Conservation (phyloP, 2,797 vertebrate species). For the Balearica regulorum region DNA sequence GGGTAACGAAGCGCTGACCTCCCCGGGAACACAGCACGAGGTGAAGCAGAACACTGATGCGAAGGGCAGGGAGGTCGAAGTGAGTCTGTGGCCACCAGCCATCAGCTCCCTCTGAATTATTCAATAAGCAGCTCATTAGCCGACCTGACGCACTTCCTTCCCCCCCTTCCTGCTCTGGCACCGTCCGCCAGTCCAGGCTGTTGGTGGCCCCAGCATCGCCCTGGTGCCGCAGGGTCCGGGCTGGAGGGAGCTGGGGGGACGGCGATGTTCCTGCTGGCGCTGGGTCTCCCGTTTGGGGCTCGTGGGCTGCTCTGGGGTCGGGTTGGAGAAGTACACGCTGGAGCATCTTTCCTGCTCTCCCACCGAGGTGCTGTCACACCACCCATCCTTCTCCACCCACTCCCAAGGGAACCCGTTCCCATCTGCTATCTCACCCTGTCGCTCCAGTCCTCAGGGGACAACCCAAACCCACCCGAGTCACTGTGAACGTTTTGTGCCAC, state of each 20-base stretch:
- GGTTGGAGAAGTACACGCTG: neutral
- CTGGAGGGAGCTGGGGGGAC: neutral
- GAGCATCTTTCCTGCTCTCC: neutral
- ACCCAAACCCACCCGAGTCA: neutral
- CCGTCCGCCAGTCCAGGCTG: accelerated
- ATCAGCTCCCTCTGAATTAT: neutral
- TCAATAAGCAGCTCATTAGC: neutral
- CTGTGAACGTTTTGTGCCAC: accelerated
- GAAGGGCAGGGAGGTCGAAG: neutral
- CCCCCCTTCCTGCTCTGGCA: neutral
- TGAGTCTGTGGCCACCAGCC: neutral
- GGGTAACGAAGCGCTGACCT: accelerated
- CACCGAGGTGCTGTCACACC: neutral
- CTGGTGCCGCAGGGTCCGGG: neutral
- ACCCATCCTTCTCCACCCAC: neutral
- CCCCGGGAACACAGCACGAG: accelerated
- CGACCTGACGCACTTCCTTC: neutral
- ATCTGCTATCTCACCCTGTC: neutral
- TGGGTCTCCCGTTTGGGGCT: accelerated
- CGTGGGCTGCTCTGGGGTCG: neutral
- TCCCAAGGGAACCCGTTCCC: accelerated
- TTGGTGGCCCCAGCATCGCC: neutral
- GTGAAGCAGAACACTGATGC: accelerated
- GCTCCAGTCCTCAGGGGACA: accelerated
- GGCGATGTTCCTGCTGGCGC: neutral